phyloP scores from a whole-genome alignment of 2,888 invertebrate genomes.

The Odontocolon sp. region DNA sequence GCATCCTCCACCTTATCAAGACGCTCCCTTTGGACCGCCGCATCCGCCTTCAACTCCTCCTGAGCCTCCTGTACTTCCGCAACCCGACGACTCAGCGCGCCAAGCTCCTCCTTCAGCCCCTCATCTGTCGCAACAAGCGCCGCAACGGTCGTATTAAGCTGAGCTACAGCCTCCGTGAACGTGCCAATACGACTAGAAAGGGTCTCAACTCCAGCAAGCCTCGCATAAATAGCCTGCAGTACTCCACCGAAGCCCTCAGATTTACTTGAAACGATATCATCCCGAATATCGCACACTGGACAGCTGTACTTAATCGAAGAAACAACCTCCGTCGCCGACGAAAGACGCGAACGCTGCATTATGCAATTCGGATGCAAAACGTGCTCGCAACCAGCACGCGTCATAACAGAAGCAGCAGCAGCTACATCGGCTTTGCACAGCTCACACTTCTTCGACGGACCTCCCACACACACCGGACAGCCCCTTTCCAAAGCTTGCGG shows the following conservation, averaged over 20 bases:
- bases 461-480: not conserved
- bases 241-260: not conserved
- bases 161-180: not conserved
- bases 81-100: not conserved
- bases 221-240: not conserved
- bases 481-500: not conserved
- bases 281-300: not conserved
- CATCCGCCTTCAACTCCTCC: slow-evolving; percentile 1
- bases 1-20: not conserved
- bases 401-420: not conserved
- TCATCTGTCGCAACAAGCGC: not conserved
- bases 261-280: not conserved
- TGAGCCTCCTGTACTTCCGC: not conserved
- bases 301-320: not conserved
- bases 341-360: not conserved
- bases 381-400: not conserved
- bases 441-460: not conserved
- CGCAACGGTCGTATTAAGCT: not conserved
- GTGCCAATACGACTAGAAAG: not conserved
- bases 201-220: not conserved
- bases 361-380: not conserved
- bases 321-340: not conserved
- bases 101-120: not conserved
- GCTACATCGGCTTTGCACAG: not conserved
- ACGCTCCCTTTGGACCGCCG: not conserved